Conservation (phyloP, 2,113 vertebrate species). For the Aythya baeri region DNA sequence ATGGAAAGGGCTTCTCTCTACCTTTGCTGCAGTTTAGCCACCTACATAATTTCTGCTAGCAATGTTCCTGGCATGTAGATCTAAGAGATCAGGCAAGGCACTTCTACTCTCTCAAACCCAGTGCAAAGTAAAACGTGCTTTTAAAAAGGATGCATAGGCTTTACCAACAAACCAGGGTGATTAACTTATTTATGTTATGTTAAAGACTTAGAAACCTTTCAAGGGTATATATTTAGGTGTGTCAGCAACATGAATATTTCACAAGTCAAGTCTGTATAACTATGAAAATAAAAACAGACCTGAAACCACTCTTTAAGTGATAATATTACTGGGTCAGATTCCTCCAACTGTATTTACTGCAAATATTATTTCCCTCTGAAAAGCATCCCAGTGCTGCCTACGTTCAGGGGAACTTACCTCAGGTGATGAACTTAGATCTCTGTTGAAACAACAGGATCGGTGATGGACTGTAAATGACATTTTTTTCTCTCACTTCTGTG, state of each 20-base stretch:
- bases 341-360: background rate
- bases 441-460: background rate
- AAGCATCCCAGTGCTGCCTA: background rate
- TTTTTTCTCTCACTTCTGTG: background rate
- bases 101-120: conserved; percentile 20
- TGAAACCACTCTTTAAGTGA: background rate
- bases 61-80: rapidly evolving
- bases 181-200: conserved; percentile 10
- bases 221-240: conserved; percentile 14
- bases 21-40: background rate
- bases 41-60: background rate
- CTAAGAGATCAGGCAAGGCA: background rate
- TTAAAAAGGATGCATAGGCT: background rate
- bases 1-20: background rate
- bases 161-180: background rate
- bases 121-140: background rate
- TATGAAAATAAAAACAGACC: conserved; percentile 37
- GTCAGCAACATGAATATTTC: conserved; percentile 35
- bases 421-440: background rate
- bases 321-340: background rate
- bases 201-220: conserved; percentile 10
- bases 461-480: background rate
- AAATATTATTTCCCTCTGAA: background rate
- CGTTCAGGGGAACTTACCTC: background rate
- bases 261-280: conserved; percentile 26